Evolutionary conservation across 2,113 vertebrate species (phyloP).

Genomic region (Rhynchomys soricoides): DNA sequence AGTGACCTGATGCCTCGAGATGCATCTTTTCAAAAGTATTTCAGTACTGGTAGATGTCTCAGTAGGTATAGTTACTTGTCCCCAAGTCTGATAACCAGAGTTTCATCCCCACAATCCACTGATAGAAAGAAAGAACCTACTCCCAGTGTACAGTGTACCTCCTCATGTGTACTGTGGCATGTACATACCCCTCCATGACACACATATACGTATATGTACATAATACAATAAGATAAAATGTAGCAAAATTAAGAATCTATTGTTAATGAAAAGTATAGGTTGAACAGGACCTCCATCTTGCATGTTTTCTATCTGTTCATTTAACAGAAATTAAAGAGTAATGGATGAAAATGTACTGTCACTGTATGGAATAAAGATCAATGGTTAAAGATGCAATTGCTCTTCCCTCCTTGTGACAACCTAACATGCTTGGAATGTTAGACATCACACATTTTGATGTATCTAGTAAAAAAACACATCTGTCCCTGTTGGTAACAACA

Average conservation of each 20-base stretch:
- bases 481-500: too few species aligned
- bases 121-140: background rate
- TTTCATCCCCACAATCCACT: too few species aligned
- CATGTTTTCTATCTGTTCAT: background rate
- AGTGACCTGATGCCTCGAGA: background rate
- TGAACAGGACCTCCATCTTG: background rate
- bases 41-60: background rate
- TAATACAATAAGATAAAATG: background rate
- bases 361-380: conserved; percentile 12
- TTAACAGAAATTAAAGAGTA: background rate
- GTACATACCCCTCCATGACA: too few species aligned
- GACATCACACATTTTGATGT: background rate
- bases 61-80: background rate
- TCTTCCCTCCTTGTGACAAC: background rate
- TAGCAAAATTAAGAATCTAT: background rate
- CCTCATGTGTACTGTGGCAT: background rate
- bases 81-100: background rate
- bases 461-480: background rate
- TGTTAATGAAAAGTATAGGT: background rate
- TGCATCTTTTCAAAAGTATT: background rate
- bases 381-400: background rate
- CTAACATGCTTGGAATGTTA: background rate
- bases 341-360: background rate
- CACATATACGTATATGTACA: too few species aligned
- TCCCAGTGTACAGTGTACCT: too few species aligned